Evolutionary conservation across 2,797 vertebrate species (phyloP), one percentile per base, ranked within the genome.

Genomic region (Benthosema pterotum): DNA sequence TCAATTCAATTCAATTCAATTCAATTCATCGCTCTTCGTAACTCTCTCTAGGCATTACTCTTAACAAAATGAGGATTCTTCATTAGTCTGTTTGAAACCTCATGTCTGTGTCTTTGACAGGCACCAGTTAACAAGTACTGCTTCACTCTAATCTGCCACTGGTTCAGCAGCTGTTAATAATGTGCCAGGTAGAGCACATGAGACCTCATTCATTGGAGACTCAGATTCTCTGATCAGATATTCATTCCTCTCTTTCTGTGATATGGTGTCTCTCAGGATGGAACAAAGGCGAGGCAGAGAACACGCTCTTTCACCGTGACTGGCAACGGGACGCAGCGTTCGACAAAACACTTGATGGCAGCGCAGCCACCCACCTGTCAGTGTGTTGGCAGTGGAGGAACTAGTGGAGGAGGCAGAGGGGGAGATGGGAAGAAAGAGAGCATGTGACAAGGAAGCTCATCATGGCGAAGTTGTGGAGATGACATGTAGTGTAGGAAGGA

Each of bases 271-370:
- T 69, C 43, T 45, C 62, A 60, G 53, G 65, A 42, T 57, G 66
- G 58, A 73, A 71, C 61, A 42, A 55, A 43, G 55, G 42, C 48
- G 55, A 56, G 28, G 42, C n/a, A 46, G 17, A 3, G 47, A 5
- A 2, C 32, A 6, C 15, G 46, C 16, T 57, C 32, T 67, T 58
- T 72, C 69, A 85, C 65, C 65, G 62, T 75, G 83, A 84, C 62
- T 84, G 83, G 78, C 73, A 77, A 59, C 50, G 70, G 71, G 45
- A 58, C 61, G 52, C 69, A 64, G 63, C 71, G 77, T 72, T 84
- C 78, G 77, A 87, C 80, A 83, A 75, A 79, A 72, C 65, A 77
- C 72, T 55, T 65, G 63, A 63, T 77, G 80, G 79, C 79, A 83
- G 80, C 70, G 77, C 60, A 74, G 54, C 77, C 61, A 57, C 69